phyloP scores from a whole-genome alignment of 2,888 invertebrate genomes.

The Uloborus plumipes region DNA sequence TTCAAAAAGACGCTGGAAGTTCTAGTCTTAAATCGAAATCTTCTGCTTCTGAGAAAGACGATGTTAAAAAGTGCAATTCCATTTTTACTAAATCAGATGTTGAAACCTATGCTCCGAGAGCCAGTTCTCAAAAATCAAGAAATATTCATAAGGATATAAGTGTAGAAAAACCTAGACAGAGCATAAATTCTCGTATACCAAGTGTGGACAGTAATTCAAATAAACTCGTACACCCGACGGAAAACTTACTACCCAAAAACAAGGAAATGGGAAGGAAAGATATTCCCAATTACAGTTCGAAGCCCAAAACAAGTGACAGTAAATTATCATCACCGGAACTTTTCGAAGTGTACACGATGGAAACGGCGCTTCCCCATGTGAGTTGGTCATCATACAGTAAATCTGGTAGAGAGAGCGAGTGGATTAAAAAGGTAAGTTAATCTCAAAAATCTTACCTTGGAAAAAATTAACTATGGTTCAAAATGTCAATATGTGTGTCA shows the following conservation, averaged over 20 bases:
- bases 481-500: too few relatives aligned
- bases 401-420: conserved; percentile 45
- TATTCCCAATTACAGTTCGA: conserved; percentile 19
- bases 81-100: conserved; percentile 10
- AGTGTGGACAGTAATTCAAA: conserved; percentile 43
- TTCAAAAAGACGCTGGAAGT: conserved; percentile 36
- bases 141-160: conserved; percentile 15
- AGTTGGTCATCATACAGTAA: conserved; percentile 53
- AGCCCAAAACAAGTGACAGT: conserved; percentile 35
- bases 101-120: conserved; percentile 22
- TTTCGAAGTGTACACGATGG: conserved; percentile 60
- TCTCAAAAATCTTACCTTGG: too few relatives aligned
- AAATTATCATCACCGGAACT: conserved; percentile 47
- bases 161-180: conserved; percentile 36
- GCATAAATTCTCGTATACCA: conserved; percentile 9
- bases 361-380: conserved; percentile 46
- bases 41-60: background rate
- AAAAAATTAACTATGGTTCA: too few relatives aligned
- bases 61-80: conserved; percentile 23
- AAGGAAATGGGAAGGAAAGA: conserved; percentile 20
- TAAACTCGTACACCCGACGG: conserved; percentile 15
- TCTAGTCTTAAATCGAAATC: conserved; percentile 30
- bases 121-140: conserved; percentile 26
- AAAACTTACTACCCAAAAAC: conserved; percentile 27
- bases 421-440: conserved; percentile 47